phyloP scores from a whole-genome alignment of 1,140 invertebrate genomes.

The Melanaphis sacchari region DNA sequence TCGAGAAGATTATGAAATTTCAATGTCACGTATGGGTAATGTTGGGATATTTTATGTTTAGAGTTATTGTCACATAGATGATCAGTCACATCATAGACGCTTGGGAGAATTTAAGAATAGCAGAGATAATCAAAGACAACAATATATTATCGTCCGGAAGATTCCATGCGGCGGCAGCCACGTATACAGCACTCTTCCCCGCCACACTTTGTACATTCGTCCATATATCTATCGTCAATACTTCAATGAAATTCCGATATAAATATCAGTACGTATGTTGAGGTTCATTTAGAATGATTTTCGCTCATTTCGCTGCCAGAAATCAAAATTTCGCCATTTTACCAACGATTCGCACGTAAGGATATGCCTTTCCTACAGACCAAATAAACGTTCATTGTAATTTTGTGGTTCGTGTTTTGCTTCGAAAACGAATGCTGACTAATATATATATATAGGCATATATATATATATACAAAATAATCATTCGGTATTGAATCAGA shows the following conservation, averaged over 20 bases:
- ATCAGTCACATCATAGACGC: slow-evolving; percentile 1
- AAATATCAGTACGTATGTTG: background rate
- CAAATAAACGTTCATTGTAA: background rate
- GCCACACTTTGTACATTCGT: background rate
- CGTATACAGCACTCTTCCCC: background rate
- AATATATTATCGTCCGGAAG: background rate
- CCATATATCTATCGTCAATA: background rate
- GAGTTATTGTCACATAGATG: background rate
- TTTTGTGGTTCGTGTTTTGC: no score
- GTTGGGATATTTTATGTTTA: background rate
- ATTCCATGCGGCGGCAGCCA: no score
- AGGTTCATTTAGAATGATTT: background rate
- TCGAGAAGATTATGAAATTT: no score
- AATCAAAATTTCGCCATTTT: background rate
- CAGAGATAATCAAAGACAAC: background rate
- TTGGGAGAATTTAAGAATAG: background rate
- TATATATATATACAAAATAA: background rate
- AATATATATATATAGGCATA: background rate
- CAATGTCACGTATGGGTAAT: no score
- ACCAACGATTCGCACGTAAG: background rate
- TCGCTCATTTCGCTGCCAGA: background rate
- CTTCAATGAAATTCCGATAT: background rate
- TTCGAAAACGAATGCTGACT: no score
- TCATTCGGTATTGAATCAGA: background rate
- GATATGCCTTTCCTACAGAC: background rate